Base-by-base conservation (phyloP, 37 sponge, comb jelly and placozoan species). In the Diacarnus erythraeanus region DNA sequence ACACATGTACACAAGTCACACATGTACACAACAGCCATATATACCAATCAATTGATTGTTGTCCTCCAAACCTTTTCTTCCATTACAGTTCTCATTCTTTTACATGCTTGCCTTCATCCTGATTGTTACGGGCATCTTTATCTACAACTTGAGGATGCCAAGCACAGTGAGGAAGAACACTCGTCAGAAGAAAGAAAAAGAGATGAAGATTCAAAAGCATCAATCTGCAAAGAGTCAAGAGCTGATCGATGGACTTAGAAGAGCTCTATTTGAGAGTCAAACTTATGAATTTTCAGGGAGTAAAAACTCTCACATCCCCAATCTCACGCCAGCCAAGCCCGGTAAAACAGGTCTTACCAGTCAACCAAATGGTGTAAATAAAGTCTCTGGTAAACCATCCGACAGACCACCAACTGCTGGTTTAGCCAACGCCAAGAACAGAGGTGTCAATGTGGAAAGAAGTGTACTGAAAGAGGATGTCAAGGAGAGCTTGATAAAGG, bases 51-150 rank as follows among this genome's bases (percentile, higher is more conserved):
- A 3, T 20, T 18, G 2, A 38, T 5, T 60, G 10, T 54, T 54
- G 10, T 54, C 10, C 56, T 54, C 56, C 10, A 30, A 43, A 20
- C 3, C 12, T 1, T 40, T 18, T 69, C 23, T 63, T 20, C 21
- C 42, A 27, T 57, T 76, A 23, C 60, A 95, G 95, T 95, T 95
- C 71, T 82, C 95, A 9, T 57, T 78, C 59, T 64, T 95, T 59
- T 95, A 95, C 59, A 3, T 77, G 15, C 23, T 92, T 42, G 77
- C 86, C 1, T 88, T 95, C 44, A 9, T 68, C n/a, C 72, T 95
- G n/a, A 78, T 92, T 26, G 37, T 91, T 22, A 44, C 43, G 33
- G 95, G 95, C 5, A 59, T 95, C 42, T 82, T 88, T 42, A 74
- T 92, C 26, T 95, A 88, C 92, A 95, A 84, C 54, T 57, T 84